Base-by-base conservation (phyloP, 30 jellyfish, hydroid and myxozoan genomes). In the Nemopilema nomurai region DNA sequence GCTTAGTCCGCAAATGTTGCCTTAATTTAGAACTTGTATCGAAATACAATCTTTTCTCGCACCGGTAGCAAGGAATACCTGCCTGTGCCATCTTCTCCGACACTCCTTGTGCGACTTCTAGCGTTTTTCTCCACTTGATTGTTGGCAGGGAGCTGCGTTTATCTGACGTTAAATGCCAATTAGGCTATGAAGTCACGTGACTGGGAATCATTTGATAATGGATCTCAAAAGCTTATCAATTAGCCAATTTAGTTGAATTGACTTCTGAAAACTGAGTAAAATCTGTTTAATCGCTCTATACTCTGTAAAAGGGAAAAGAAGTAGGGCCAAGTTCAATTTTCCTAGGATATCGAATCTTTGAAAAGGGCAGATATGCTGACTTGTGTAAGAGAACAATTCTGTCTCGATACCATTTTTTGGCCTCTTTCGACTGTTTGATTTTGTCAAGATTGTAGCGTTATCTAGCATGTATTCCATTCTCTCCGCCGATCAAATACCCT, bases 61-160 rank as follows among this genome's bases (percentile, higher is more conserved):
- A 83, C 18, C 85, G 85, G 62, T 83, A 83, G 84, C 91, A 83
- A 9, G 85, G 77, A 21, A 83, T 83, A n/a, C 91, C 91, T 1
- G 29, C 22, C 32, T 49, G 63, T 29, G 82, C 91, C 91, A 70
- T 83, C 19, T 65, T 69, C 49, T 7, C 7, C 24, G 13, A 24
- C 30, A 3, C 29, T 19, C 18, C 18, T 3, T 19, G 7, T 63
- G 27, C 4, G 29, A 63, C 20, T 19, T 7, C 4, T 63, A 8
- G 29, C 18, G 7, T 1, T 41, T 13, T 41, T 6, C 57, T 13
- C 6, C 57, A 41, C 13, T 41, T 41, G 57, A 41, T 41, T 13
- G 57, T 6, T 41, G 6, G 57, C 6, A 41, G 13, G 13, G 57
- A 41, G 13, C 9, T 6, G 13, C 57, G 6, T 41, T 41, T 13